phyloP scores from a whole-genome alignment of 2,797 vertebrate species.

The Dryobates pubescens region DNA sequence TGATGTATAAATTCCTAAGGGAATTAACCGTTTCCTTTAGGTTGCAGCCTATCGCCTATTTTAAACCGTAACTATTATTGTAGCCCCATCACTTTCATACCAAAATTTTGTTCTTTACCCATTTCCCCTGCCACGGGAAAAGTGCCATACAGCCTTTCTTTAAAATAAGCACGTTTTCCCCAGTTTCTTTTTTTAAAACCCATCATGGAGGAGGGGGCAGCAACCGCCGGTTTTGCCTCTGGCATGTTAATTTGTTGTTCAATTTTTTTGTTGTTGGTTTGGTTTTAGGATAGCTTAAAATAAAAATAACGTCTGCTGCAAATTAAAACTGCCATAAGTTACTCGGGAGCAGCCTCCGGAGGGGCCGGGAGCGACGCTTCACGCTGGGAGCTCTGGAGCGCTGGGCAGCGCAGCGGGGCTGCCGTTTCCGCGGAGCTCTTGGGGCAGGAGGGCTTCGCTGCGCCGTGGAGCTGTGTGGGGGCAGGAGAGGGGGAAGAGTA shows the following conservation, averaged over 20 bases:
- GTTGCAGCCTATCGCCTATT: background rate
- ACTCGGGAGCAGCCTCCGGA: background rate
- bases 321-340: background rate
- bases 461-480: background rate
- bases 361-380: background rate
- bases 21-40: conserved; percentile 53
- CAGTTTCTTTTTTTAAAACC: background rate
- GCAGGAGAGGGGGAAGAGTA: background rate
- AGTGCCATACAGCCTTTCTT: background rate
- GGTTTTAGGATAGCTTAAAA: background rate
- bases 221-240: background rate
- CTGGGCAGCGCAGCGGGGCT: no score
- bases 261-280: background rate
- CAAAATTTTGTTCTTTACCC: conserved; percentile 5
- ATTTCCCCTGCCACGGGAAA: background rate
- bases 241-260: background rate
- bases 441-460: background rate
- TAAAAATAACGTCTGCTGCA: conserved; percentile 2
- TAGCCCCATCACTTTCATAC: conserved; percentile 1
- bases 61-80: conserved; percentile 19
- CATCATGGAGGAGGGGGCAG: background rate
- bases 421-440: background rate
- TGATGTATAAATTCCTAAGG: conserved; percentile 61
- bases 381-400: background rate
- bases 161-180: background rate